Percentiles rank a stretch among this genome's conserved stretches.
phyloP scores from a whole-genome alignment of 2,797 vertebrate genomes.

The Mionectes olivaceus region DNA sequence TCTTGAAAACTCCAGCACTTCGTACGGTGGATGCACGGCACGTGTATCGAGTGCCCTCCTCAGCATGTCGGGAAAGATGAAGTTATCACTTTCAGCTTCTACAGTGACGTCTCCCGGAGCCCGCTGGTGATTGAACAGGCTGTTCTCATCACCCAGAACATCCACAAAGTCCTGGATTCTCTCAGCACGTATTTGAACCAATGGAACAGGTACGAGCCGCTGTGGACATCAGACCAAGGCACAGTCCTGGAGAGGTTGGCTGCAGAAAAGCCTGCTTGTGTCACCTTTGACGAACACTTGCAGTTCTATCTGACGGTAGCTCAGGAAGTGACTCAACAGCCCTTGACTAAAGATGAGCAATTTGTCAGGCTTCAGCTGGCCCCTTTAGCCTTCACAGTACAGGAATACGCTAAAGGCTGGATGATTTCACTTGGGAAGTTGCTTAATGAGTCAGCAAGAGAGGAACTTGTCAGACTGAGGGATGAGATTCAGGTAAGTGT shows the following conservation, averaged over 20 bases:
- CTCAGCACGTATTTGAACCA: conserved; percentile 80
- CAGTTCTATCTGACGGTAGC: conserved; percentile 83
- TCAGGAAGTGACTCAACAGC: conserved; percentile 81
- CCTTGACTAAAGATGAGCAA: conserved; percentile 82
- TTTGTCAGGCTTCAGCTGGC: conserved; percentile 86
- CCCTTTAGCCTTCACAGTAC: conserved; percentile 81
- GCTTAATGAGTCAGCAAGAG: conserved; percentile 86
- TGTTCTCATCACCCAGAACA: conserved; percentile 82
- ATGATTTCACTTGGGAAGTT: conserved; percentile 85
- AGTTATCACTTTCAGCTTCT: conserved; percentile 84
- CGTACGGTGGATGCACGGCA: conserved; percentile 92
- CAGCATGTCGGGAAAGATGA: conserved; percentile 83
- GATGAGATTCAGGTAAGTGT: conserved; percentile 85
- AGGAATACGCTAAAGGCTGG: conserved; percentile 86
- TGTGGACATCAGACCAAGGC: conserved; percentile 90
- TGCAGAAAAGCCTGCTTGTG: conserved; percentile 84
- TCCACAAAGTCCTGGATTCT: conserved; percentile 82
- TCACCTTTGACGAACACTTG: conserved; percentile 88
- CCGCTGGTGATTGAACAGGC: conserved; percentile 84
- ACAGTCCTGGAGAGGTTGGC: conserved; percentile 88
- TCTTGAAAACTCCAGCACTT: conserved; percentile 80
- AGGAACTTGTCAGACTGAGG: conserved; percentile 83
- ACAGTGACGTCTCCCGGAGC: conserved; percentile 84
- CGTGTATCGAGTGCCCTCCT: conserved; percentile 90
- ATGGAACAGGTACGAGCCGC: conserved; percentile 88